Conservation (phyloP, 1,140 invertebrate species). For the Coenobita brevimanus region DNA sequence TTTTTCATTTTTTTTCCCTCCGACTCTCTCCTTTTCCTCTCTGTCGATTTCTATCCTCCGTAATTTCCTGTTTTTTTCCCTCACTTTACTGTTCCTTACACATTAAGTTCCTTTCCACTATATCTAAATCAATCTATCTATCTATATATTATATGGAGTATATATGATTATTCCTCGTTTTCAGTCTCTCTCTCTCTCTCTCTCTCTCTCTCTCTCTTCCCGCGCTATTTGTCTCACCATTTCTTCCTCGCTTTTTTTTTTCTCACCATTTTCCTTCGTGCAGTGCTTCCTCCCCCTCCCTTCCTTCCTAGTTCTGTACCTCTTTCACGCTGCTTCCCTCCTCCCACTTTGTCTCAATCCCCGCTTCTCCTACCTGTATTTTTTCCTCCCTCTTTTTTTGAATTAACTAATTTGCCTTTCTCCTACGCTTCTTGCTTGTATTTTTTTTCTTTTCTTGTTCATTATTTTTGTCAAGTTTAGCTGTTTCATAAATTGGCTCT, state of each 20-base stretch:
- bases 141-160: too few species aligned
- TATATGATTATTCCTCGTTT: not conserved
- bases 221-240: not conserved
- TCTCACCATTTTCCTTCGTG: not conserved
- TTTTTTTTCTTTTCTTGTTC: not conserved
- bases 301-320: not conserved
- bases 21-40: not conserved
- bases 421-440: not conserved
- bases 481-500: too few species aligned
- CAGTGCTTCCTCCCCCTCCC: not conserved
- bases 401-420: not conserved
- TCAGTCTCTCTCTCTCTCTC: not conserved
- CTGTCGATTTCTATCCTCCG: not conserved
- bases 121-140: too few species aligned
- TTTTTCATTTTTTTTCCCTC: not conserved
- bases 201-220: not conserved
- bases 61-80: not conserved
- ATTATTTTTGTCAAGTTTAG: not conserved
- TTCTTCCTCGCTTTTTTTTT: not conserved
- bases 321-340: not conserved
- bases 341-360: not conserved
- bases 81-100: not conserved
- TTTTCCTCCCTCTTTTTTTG: not conserved
- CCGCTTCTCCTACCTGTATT: not conserved
- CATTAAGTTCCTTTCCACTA: too few species aligned